A percentile compares a stretch with the other conserved stretches of the same genome.
phyloP scores from a whole-genome alignment of 2,888 invertebrate genomes.

The Anorthoa munda region DNA sequence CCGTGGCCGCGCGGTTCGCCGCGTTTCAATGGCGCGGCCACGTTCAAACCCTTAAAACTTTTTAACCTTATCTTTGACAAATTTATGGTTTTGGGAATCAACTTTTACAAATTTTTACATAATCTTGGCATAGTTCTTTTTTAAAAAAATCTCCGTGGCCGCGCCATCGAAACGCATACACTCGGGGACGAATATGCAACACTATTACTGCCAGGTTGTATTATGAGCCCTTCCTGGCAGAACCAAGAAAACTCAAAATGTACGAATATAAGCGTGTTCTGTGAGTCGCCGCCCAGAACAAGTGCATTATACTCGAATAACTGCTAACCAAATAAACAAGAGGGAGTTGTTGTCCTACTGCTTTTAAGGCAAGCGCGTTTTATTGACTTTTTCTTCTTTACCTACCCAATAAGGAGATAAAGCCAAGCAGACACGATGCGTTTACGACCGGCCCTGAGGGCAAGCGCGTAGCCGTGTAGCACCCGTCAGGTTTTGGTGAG shows the following conservation, averaged over 20 bases:
- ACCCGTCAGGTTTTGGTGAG: neutral
- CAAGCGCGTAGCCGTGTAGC: neutral
- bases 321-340: constrained; percentile 17
- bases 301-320: neutral
- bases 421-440: neutral
- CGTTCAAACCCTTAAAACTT: too few relatives aligned
- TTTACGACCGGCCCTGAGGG: neutral
- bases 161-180: too few relatives aligned
- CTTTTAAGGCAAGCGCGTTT: constrained; percentile 7
- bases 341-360: neutral
- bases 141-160: too few relatives aligned
- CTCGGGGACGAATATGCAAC: constrained; percentile 27
- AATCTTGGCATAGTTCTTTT: too few relatives aligned
- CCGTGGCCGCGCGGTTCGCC: too few relatives aligned
- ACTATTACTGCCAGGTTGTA: constrained; percentile 1
- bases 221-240: constrained; percentile 7
- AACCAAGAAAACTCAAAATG: constrained; percentile 14
- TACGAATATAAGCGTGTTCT: constrained; percentile 1
- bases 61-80: too few relatives aligned
- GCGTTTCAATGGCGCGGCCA: too few relatives aligned
- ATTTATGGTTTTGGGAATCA: too few relatives aligned
- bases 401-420: neutral
- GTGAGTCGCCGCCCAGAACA: constrained; percentile 25
- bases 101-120: too few relatives aligned
- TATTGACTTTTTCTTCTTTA: neutral